A percentile compares a stretch with the other conserved stretches of the same genome.
Evolutionary conservation across 2,113 vertebrate species (phyloP).

Genomic region (Zingel zingel): DNA sequence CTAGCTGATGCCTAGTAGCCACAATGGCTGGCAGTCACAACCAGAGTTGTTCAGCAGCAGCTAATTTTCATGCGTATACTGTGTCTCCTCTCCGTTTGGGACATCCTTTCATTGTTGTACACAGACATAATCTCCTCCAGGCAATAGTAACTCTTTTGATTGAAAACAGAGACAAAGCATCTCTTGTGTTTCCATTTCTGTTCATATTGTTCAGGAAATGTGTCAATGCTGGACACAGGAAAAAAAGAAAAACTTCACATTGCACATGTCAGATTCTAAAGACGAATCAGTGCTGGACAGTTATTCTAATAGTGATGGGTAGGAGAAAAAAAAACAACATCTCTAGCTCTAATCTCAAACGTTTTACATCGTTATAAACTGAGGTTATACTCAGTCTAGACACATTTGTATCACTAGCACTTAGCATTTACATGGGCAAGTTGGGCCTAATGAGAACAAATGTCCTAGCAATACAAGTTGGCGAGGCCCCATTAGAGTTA

Average conservation of each 20-base stretch:
- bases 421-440: slow-evolving; percentile 8
- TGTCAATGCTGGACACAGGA: neutral
- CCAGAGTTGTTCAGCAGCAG: neutral
- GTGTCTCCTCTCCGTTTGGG: neutral
- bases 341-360: neutral
- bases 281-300: neutral
- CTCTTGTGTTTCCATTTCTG: neutral
- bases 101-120: neutral
- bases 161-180: too few relatives aligned
- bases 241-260: neutral
- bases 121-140: neutral
- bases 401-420: neutral
- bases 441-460: slow-evolving; percentile 20
- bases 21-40: neutral
- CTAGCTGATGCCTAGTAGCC: neutral
- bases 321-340: neutral
- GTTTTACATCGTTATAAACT: neutral
- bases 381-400: neutral
- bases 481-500: neutral
- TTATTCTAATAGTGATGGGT: too few relatives aligned
- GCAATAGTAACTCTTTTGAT: too few relatives aligned
- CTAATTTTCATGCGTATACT: neutral
- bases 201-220: neutral
- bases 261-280: neutral
- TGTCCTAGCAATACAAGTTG: neutral